phyloP scores from a whole-genome alignment of 1,140 invertebrate genomes.

The Stenopsyche tienmushanensis region DNA sequence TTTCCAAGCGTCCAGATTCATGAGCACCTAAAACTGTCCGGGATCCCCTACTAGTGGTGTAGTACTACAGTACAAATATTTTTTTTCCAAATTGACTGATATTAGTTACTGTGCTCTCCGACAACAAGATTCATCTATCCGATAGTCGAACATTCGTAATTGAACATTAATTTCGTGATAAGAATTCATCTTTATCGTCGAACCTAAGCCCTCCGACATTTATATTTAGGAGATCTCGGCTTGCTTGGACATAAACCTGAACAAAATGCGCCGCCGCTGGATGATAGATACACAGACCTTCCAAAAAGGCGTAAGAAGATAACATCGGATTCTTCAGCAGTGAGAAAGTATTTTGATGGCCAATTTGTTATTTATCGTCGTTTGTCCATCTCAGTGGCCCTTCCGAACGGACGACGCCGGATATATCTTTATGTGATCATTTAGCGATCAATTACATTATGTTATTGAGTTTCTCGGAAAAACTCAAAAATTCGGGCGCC shows the following conservation, averaged over 20 bases:
- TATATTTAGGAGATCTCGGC: not conserved
- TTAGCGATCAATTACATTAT: conserved; percentile 8
- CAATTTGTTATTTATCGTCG: conserved; percentile 34
- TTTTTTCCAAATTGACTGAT: no score
- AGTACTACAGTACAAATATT: no score
- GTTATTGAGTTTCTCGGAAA: conserved; percentile 6
- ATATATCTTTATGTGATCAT: conserved; percentile 1
- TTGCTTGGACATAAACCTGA: not conserved
- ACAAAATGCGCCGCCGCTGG: conserved; percentile 4
- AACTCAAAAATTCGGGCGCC: conserved; percentile 3
- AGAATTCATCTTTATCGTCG: conserved; percentile 28
- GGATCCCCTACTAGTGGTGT: no score
- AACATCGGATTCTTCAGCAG: conserved; percentile 29
- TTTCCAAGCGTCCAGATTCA: no score
- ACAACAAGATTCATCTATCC: no score
- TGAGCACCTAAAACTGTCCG: no score
- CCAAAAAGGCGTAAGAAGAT: conserved; percentile 9
- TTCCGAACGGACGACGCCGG: not conserved
- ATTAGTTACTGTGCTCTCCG: no score
- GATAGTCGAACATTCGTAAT: conserved; percentile 14
- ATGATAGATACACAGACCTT: not conserved
- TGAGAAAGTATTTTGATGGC: conserved; percentile 27
- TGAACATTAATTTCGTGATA: conserved; percentile 31
- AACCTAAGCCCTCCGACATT: conserved; percentile 11
- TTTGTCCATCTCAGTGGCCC: conserved; percentile 15